Evolutionary conservation across 2,113 vertebrate genomes (phyloP), one percentile per base, ranked within the genome.

Genomic region (Corydoras maculifer): DNA sequence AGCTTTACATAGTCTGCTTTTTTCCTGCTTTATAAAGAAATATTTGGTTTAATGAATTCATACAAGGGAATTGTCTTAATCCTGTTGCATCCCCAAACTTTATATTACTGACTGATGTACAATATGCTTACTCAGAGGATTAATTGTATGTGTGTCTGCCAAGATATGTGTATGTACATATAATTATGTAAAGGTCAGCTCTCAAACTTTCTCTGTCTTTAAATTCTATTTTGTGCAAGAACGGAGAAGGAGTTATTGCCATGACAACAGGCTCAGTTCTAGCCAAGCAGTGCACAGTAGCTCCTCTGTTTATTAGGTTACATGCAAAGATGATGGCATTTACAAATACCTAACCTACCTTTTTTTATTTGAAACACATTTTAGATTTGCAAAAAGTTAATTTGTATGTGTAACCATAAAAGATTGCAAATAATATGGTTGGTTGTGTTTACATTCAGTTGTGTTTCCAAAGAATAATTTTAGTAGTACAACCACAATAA

Each of bases 191-290:
- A 68, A 48, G 48, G 48, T 53, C 57, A 62, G 32, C 57, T 65
- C 54, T 30, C 62, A 74, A 70, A 61, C 48, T 31, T 32, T 70
- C 11, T 57, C 25, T 25, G 18, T 31, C 50, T 62, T 65, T 73
- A 43, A 77, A 25, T 70, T 49, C 58, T 58, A 74, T 11, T 50
- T 49, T 51, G 10, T 14, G 14, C 32, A 54, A 43, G 15, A 35
- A 73, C 31, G 55, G 18, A 58, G 9, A 32, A 61, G 62, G 66
- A 62, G 29, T 58, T 32, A 50, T 77, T 62, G 50, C 67, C 67
- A 77, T 74, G 76, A 66, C 66, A 74, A 77, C 71, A 43, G 31
- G 31, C n/a, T 60, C 13, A 69, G 50, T 50, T 25, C 48, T 10
- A 12, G 31, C 13, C 48, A 14, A 49, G 13, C 10, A 64, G 60